Base-by-base conservation (phyloP, 64 coral and sea anemone genomes). In the Pocillopora damicornis region DNA sequence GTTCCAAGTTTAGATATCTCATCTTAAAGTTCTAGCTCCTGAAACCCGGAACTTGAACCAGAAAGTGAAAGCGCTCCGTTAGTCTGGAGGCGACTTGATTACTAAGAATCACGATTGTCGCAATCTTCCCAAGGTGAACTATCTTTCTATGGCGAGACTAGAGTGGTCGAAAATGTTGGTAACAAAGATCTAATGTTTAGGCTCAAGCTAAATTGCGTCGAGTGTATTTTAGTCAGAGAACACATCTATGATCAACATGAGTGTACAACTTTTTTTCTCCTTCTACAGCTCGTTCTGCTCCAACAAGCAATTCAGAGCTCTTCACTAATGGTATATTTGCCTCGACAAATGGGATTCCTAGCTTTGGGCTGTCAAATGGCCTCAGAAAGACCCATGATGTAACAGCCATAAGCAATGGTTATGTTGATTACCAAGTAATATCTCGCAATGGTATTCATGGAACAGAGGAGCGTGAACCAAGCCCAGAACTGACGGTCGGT, bases 401-500 rank as follows among this genome's bases (percentile, higher is more conserved):
- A 0, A 63, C 35, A 68, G 62, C 37, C 37, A 11, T 25, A 2
- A 16, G 51, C 5, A 83, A 69, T 69, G 81, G 65, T 37, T 72
- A 10, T 42, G 37, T 22, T 14, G 35, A 10, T 42, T 62, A 83
- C 16, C 7, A 45, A 11, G 56, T 23, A 35, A 13, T 45, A 85
- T n/a, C 65, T 9, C 72, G 62, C 37, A 85, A 85, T 59, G 81
- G 81, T 1, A 72, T 85, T 42, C 42, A 85, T 7, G 9, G 58
- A 12, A 56, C 37, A n/a, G 37, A 72, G 18, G 1, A 10, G 8
- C 22, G 22, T 42, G 64, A 72, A 16, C 22, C 81, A 13, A 85
- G 12, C 20, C 81, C 37, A 14, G 81, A 85, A 45, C 58, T 57
- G 38, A 85, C 81, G 15, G 81, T 85, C 11, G 81, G 81, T 23